Base-by-base conservation (phyloP, 2,113 vertebrate genomes). In the Macheiramphus alcinus region DNA sequence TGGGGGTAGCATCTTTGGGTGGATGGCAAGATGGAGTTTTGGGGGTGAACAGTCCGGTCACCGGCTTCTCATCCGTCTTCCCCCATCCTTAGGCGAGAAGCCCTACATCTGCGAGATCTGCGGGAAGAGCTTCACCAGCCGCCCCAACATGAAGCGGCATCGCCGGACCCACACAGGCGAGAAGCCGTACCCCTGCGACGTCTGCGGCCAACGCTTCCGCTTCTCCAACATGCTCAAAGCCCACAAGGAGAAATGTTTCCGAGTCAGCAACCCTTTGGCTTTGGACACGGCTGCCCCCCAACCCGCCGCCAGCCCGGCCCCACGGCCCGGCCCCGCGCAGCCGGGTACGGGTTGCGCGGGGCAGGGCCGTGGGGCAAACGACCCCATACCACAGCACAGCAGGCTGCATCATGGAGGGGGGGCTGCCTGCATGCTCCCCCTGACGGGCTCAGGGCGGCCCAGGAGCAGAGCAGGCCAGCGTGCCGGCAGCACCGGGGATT, bases 221-320 rank as follows among this genome's bases (percentile, higher is more conserved):
- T 99, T 99, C 98, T 99, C 99, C 98, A 99, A 99, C 98, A 99
- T 99, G 99, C 99, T 99, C 88, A 99, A 99, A 94, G 99, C 99
- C 9, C 99, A 99, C 98, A 99, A 99, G 95, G 99, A 99, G 97
- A 99, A 99, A 68, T 99, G 99, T 96, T 99, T 99, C 98, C 99
- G 98, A 7, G 98, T 99, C 97, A 99, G 98, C 98, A 98, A 98
- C 96, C 98, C 99, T 7, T 90, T 98, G 95, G 97, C 98, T 18
- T 16, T 97, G 13, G 98, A 98, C 53, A 91, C 94, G 3, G 50
- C 87, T 10, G 25, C 40, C 66, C 67, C 94, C 3, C 34, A 97
- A 4, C 63, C 97, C 27, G 27, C 95, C 4, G 48, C 90, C 91
- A 83, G 93, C n/a, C 96, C 94, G 0, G 93, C 94, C 15, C 90